Conservation (phyloP, 2,797 vertebrate genomes). For the Acomys russatus region DNA sequence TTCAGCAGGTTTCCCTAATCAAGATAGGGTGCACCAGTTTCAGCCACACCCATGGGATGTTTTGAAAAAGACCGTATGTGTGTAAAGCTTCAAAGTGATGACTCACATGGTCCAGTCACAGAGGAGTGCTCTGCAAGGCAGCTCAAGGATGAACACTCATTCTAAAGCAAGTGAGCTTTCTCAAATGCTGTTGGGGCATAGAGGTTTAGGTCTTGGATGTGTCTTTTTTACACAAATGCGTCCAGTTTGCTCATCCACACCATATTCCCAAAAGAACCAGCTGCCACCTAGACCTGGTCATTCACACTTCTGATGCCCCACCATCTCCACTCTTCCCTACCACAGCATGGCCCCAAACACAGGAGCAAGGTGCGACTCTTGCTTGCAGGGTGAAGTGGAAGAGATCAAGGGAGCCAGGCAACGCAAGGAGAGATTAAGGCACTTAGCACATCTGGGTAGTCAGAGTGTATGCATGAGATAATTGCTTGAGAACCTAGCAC, state of each 20-base stretch:
- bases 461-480: slow-evolving; percentile 47
- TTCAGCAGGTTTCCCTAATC: not conserved
- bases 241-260: not conserved
- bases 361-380: not conserved
- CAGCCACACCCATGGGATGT: not conserved
- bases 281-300: not conserved
- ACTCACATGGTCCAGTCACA: not conserved
- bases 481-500: slow-evolving; percentile 75
- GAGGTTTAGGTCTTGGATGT: not conserved
- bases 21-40: not conserved
- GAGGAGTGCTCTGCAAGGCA: not conserved
- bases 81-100: not conserved
- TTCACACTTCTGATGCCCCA: not conserved
- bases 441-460: slow-evolving; percentile 52
- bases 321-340: not conserved
- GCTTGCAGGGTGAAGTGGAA: not conserved
- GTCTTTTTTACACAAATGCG: not conserved
- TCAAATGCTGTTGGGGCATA: not conserved
- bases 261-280: not conserved
- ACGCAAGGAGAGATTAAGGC: not conserved
- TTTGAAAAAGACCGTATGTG: not conserved
- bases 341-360: not conserved
- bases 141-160: not conserved
- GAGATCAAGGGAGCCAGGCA: not conserved
- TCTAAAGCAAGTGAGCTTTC: not conserved